Conservation (phyloP, 2,888 invertebrate genomes). For the Lithophane ornitopus region DNA sequence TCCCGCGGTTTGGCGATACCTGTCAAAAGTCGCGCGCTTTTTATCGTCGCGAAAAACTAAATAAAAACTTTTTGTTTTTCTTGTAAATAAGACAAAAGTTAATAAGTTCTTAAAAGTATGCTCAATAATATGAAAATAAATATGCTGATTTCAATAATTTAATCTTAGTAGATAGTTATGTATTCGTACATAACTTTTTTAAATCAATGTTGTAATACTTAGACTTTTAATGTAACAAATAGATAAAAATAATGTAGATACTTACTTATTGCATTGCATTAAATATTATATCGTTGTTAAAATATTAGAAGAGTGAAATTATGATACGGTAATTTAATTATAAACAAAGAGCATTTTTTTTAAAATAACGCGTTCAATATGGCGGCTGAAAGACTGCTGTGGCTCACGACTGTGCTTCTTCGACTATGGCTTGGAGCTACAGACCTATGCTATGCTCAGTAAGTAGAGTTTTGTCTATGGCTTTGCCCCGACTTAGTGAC, state of each 20-base stretch:
- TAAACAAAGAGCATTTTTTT: slow-evolving; percentile 29
- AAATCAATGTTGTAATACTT: slow-evolving; percentile 14
- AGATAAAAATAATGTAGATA: slow-evolving; percentile 41
- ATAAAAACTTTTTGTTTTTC: slow-evolving; percentile 9
- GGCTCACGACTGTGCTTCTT: slow-evolving; percentile 82
- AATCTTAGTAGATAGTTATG: slow-evolving; percentile 27
- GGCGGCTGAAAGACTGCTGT: slow-evolving; percentile 82
- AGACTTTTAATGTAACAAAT: not conserved
- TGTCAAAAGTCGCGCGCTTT: slow-evolving; percentile 76
- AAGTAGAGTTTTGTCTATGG: slow-evolving; percentile 71
- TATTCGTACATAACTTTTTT: slow-evolving; percentile 54
- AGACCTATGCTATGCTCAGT: slow-evolving; percentile 89
- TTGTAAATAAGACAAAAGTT: slow-evolving; percentile 7
- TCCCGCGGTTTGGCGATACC: slow-evolving; percentile 79
- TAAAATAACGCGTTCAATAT: slow-evolving; percentile 69
- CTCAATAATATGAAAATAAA: not conserved
- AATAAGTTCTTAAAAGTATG: slow-evolving; percentile 29
- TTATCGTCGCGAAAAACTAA: slow-evolving; percentile 9
- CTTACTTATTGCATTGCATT: not conserved
- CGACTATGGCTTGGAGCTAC: slow-evolving; percentile 86
- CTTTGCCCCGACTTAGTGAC: not conserved
- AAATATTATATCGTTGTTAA: not conserved
- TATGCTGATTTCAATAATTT: not conserved
- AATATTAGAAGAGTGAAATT: slow-evolving; percentile 15
- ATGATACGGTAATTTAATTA: slow-evolving; percentile 13